Base-by-base conservation (phyloP, 1,140 invertebrate species). In the Nylanderia fulva region DNA sequence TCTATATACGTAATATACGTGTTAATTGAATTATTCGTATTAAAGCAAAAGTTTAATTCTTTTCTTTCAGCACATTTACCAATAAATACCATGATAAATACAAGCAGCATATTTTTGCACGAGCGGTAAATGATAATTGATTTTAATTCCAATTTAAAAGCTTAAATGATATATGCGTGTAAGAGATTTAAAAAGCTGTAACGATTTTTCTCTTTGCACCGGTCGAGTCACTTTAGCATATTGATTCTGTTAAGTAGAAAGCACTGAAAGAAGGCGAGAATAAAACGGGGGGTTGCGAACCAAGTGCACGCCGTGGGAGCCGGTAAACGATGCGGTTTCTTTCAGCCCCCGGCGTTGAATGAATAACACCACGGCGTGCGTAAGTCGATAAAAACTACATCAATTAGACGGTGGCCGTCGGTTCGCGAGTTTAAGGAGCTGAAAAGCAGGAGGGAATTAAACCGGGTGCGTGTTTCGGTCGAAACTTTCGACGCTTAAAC, bases 271-370 rank as follows among this genome's bases (percentile, higher is more conserved):
- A 89, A 64, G 89, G 89, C 68, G 85, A 85, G 85, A 88, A 88
- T 87, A 77, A 80, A 74, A 68, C 76, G 84, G 61, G 77, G 88
- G 84, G n/a, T n/a, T 90, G 88, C 87, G 86, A 91, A n/a, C n/a
- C n/a, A 93, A 90, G 86, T 88, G 90, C 90, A 87, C 88, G 88
- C 87, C 68, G 86, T 86, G 84, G 86, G 88, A 89, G 85, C 82
- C 87, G 90, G 90, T 93, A 93, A 94, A 92, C 93, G 91, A 93
- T 94, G 93, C 91, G 93, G 93, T 94, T 94, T 93, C 93, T 93
- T 94, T 94, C 92, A 93, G 90, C 84, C 76, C 87, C 85, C 77
- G 85, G 84, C 90, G 85, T 83, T 91, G 91, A 93, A 93, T 93
- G 93, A 94, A 93, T 93, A 94, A 93, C 91, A 88, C 86, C 87